A percentile compares a stretch with the other conserved stretches of the same genome.
Conservation (phyloP, 2,888 invertebrate species). For the Eupithecia exiguata region DNA sequence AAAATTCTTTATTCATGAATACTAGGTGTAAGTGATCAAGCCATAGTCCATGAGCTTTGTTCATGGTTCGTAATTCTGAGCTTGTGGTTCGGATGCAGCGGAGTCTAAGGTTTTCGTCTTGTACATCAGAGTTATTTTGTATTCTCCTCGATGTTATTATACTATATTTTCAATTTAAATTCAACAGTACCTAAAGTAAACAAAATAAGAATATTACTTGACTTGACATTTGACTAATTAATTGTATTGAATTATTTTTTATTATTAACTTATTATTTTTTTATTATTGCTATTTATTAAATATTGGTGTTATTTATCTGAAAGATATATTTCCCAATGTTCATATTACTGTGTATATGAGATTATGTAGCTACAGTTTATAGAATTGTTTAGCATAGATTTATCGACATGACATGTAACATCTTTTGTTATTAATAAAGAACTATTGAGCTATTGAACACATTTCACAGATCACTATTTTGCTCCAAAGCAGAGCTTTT, state of each 20-base stretch:
- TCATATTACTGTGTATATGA: too few relatives aligned
- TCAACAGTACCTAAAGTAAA: neutral
- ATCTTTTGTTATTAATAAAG: too few relatives aligned
- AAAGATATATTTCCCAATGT: too few relatives aligned
- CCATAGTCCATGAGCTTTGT: slow-evolving; percentile 1
- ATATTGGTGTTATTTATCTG: too few relatives aligned
- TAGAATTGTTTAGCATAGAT: too few relatives aligned
- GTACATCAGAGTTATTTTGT: slow-evolving; percentile 16
- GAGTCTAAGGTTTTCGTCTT: slow-evolving; percentile 25
- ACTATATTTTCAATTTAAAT: neutral
- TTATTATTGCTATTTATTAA: too few relatives aligned
- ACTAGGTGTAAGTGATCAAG: neutral
- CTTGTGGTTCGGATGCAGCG: slow-evolving; percentile 18
- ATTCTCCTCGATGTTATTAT: slow-evolving; percentile 8
- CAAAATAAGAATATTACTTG: neutral
- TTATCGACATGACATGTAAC: too few relatives aligned
- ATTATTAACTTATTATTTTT: too few relatives aligned
- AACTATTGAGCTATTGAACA: too few relatives aligned
- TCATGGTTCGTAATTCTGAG: slow-evolving; percentile 19
- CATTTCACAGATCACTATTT: neutral
- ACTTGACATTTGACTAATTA: too few relatives aligned
- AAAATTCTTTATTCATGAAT: neutral
- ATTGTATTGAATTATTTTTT: too few relatives aligned
- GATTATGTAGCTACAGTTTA: too few relatives aligned
- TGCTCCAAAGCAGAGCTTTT: neutral